Evolutionary conservation across 2,113 vertebrate species (phyloP).

Genomic region (Pituophis catenifer): DNA sequence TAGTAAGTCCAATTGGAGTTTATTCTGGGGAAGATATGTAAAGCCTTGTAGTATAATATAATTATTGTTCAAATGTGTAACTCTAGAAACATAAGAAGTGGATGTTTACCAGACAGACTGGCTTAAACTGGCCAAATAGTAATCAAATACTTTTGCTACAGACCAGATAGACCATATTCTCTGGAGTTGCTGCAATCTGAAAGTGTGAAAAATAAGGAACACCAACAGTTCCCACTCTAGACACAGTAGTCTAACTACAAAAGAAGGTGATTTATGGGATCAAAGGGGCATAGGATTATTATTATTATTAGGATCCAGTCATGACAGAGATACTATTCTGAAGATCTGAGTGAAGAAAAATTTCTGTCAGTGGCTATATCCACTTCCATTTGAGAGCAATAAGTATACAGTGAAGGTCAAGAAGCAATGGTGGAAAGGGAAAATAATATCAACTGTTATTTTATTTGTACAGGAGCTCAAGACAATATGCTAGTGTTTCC

Average conservation of each 20-base stretch:
- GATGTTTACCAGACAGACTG: neutral
- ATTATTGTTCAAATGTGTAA: neutral
- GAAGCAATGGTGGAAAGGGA: neutral
- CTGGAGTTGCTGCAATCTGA: neutral
- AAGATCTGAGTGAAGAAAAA: neutral
- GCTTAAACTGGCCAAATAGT: neutral
- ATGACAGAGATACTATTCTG: neutral
- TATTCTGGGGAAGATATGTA: neutral
- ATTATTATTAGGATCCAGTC: neutral
- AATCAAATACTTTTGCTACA: neutral
- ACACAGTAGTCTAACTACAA: neutral
- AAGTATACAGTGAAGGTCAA: neutral
- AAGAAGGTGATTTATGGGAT: neutral
- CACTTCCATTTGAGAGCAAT: neutral
- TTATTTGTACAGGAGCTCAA: neutral
- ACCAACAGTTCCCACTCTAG: neutral
- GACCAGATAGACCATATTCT: too few species aligned
- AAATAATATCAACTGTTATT: neutral
- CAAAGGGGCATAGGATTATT: neutral
- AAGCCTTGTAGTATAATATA: neutral
- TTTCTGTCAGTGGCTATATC: neutral
- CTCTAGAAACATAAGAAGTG: neutral
- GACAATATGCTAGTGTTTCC: neutral
- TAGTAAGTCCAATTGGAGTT: neutral
- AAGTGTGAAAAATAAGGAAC: neutral